Base-by-base conservation (phyloP, 1,140 invertebrate species). In the Atta cephalotes region DNA sequence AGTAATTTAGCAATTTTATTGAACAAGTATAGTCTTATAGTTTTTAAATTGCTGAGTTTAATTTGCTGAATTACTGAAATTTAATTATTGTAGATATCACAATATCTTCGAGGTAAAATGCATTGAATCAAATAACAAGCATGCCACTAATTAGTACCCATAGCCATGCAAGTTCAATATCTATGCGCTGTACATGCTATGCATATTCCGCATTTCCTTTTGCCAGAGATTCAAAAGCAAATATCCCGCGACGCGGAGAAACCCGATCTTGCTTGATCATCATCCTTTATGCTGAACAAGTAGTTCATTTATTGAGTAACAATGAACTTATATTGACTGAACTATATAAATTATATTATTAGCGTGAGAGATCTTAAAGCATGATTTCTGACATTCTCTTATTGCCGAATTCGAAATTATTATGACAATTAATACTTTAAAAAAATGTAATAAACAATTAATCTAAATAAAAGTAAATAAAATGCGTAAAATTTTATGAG, bases 201-300 rank as follows among this genome's bases (percentile, higher is more conserved):
- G 45, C 70, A 74, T 84, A 74, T 74, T 39, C 70, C 14, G 25
- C 70, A 84, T 84, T 84, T 84, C 70, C 68, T 84, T 84, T 76
- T 45, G n/a, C 58, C 80, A 76, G 28, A 58, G 60, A 84, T 84
- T 76, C 58, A 28, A 63, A 71, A 39, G 70, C 25, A 56, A 81
- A 39, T 71, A 71, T 71, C 49, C 28, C 14, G 14, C 25, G 28
- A 84, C 39, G 68, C 49, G 21, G 21, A 16, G 3, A 21, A 76
- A 71, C 5, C 10, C 7, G 39, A 62, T 74, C 56, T 72, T 72
- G 1, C 39, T 82, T 74, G 53, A 82, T 25, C 25, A 81, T 74
- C 68, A 25, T 49, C 53, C 12, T 72, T 60, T 25, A 9, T n/a
- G 18, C 1, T 49, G 45, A 62, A 62, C 58, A 82, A 82, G 74